Evolutionary conservation across 2,113 vertebrate genomes (phyloP), one percentile per base, ranked within the genome.

Genomic region (Penelope pileata): DNA sequence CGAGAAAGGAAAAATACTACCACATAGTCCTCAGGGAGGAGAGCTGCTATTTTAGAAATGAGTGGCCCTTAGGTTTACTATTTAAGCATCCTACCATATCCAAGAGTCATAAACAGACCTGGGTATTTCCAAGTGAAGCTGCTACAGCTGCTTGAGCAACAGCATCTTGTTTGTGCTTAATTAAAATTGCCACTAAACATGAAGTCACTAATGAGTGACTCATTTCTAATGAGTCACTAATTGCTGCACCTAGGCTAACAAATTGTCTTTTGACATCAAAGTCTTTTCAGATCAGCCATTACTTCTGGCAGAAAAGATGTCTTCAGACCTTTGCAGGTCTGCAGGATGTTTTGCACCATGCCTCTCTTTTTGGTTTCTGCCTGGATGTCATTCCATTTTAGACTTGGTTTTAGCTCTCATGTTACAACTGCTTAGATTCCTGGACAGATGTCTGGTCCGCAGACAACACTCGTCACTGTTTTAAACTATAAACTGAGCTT

Each of bases 381-480:
- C 8, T 67, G 29, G 22, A 54, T 12, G 9, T 24, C 2, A 2
- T 42, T 22, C 8, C 51, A 29, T 59, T 82, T 85, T 34, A 63
- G 10, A 29, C 14, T 36, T 42, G 24, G 14, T 29, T 45, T 94
- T 53, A 84, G 36, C 24, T 32, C 18, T 40, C 16, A 3, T 18
- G n/a, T 59, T 22, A 8, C 15, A 15, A 14, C 36, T 66, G 74
- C 36, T 84, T 66, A 43, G 51, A 78, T 60, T 45, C 42, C 9
- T 2, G 30, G 42, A 15, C 4, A 16, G 30, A 22, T 0, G 0
- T 2, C 2, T 40, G 50, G 7, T 63, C 47, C 67, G 50, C 42
- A 40, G 16, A 32, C 7, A 78, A 19, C 50, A 17, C 45, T 45
- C 38, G 54, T 45, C 10, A 22, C 18, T 54, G 38, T 54, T 23